Conservation (phyloP, 2,113 vertebrate species). For the Nothocercus julius region DNA sequence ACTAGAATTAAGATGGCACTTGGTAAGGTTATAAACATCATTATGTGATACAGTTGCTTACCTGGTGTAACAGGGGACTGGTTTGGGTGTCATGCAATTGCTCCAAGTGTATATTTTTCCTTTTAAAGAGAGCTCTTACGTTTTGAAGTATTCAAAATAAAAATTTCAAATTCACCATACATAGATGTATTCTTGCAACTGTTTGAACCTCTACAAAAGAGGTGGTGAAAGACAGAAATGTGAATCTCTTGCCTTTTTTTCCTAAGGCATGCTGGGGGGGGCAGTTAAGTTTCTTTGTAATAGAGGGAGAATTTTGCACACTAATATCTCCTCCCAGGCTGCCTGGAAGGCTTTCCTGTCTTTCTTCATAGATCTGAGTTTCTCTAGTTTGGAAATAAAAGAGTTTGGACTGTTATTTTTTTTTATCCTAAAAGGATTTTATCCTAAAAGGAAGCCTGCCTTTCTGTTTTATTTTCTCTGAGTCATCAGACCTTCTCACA, state of each 20-base stretch:
- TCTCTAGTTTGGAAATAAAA: not conserved
- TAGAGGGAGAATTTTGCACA: not conserved
- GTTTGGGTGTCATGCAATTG: not conserved
- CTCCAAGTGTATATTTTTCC: not conserved
- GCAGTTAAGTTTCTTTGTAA: not conserved
- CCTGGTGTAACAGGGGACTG: not conserved
- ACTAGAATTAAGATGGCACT: not conserved
- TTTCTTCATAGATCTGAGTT: not conserved
- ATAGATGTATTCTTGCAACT: not conserved
- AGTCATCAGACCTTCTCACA: not conserved
- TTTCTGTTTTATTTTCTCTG: not conserved
- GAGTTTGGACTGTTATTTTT: not conserved
- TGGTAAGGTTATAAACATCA: not conserved
- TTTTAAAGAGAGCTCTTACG: not conserved
- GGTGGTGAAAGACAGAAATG: not conserved
- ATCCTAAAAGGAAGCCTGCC: not conserved
- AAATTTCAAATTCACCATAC: not conserved
- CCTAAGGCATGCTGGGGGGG: not conserved
- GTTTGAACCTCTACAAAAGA: not conserved
- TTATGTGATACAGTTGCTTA: not conserved
- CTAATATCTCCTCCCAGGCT: not conserved
- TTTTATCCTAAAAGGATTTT: too few species aligned
- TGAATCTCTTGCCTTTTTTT: not conserved
- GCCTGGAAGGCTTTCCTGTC: not conserved
- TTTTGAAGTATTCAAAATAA: not conserved